Base-by-base conservation (phyloP, 2,797 vertebrate species). In the Hippoglossus hippoglossus region DNA sequence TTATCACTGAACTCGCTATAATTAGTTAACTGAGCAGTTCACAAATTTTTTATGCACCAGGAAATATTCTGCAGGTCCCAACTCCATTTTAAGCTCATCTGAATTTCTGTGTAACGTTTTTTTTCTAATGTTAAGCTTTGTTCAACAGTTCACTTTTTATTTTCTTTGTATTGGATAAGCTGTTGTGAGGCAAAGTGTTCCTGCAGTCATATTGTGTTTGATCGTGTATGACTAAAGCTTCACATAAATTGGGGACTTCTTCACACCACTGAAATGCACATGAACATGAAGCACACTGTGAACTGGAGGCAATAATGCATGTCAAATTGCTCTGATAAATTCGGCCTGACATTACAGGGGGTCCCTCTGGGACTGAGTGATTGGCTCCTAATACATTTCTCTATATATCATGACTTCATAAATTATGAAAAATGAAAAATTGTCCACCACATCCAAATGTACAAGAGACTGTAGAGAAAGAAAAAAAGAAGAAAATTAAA, bases 321-420 rank as follows among this genome's bases (percentile, higher is more conserved):
- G 59, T 73, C 65, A 78, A 72, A 78, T 64, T 62, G 53, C 49
- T 34, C 51, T 60, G 44, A 70, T 63, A 69, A 24, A 63, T 57
- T 66, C 31, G 22, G 52, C 54, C 31, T 46, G 31, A 74, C 59
- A 65, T 10, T 63, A 60, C 49, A 61, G 22, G 21, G 24, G 49
- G 41, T 69, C 67, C 36, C 64, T 39, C 63, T 74, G 55, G 55
- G 67, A 61, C 67, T 66, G 54, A 80, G 19, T 67, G 69, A 86
- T 63, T 65, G 73, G 57, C 59, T 75, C 41, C 41, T 44, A 13
- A 44, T 44, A 18, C 15, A 44, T 44, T 44, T 44, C 41, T 16
- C 41, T 44, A 18, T 44, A 5, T 44, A 44, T 44, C 16, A 44
- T 72, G 9, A 57, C 54, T 74, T 53, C 44, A 53, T 56, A 65